phyloP scores from a whole-genome alignment of 2,797 vertebrate species.

The Limnodromus scolopaceus region DNA sequence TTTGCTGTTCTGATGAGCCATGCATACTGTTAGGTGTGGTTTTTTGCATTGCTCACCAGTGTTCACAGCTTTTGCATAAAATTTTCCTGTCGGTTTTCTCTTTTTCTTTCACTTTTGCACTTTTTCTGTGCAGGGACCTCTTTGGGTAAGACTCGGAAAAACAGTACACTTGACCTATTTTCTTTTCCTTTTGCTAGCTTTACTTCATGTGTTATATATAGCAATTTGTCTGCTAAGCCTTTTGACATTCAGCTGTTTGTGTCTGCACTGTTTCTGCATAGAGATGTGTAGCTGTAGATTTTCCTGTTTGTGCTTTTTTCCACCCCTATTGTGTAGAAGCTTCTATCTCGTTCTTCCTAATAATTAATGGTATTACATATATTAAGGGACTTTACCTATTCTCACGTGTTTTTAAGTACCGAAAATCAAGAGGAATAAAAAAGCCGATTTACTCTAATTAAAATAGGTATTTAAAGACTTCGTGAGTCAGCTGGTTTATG shows the following conservation, averaged over 20 bases:
- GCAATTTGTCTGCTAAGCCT: conserved; percentile 20
- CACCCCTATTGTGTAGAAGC: not conserved
- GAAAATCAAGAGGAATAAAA: not conserved
- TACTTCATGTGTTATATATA: conserved; percentile 12
- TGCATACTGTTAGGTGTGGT: not conserved
- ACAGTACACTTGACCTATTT: conserved; percentile 24
- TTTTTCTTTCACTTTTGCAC: not conserved
- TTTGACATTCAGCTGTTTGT: not conserved
- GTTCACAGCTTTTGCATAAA: not conserved
- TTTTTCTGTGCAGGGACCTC: conserved; percentile 31
- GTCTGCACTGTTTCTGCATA: not conserved
- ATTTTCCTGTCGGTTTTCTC: not conserved
- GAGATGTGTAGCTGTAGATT: not conserved
- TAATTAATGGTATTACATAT: not conserved
- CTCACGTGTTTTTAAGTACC: not conserved
- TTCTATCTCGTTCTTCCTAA: not conserved
- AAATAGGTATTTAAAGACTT: not conserved
- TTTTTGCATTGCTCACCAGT: not conserved
- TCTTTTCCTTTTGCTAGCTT: not conserved
- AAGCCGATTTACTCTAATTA: not conserved
- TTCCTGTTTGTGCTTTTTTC: not conserved
- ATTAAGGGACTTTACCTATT: not conserved
- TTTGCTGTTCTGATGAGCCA: not conserved
- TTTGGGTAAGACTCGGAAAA: conserved; percentile 60
- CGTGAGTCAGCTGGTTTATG: not conserved